Evolutionary conservation across 2,888 invertebrate species (phyloP), one percentile per base, ranked within the genome.

Genomic region (Acronicta leporina): DNA sequence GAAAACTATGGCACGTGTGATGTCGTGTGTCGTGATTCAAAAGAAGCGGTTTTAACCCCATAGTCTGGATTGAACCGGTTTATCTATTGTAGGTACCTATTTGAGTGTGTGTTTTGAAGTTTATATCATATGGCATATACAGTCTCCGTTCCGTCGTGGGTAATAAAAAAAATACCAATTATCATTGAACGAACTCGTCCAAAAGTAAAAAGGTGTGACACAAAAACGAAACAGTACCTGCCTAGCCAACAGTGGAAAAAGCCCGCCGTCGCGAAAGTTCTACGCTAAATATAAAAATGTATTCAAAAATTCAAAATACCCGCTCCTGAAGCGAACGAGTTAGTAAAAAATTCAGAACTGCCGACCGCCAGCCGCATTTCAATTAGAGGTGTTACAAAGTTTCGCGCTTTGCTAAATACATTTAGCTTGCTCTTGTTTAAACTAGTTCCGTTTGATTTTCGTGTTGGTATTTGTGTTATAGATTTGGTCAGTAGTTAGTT

Each of bases 321-420:
- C 41, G 49, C 46, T 54, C 44, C 45, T 52, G 55, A 27, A 56
- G 16, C 53, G 68, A 65, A 73, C 46, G 71, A 69, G 67, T 73
- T 72, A 46, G 62, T 80, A 69, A 80, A 80, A 79, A 79, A 79
- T 73, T 79, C 71, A 80, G 59, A 48, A 4, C 38, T 11, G 14
- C 42, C 49, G 33, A 30, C 61, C 51, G 50, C 56, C 63, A 15
- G 67, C 63, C 68, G 70, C 66, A 56, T 79, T 79, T 81, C 77
- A 81, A 81, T 80, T 81, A 75, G 63, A 60, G 46, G 48, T 49
- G 60, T 72, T 73, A 67, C 44, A 52, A 77, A 77, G 50, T 71
- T 80, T 40, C 44, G 44, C 63, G 43, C 14, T 42, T 63, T 49
- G 56, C 53, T 70, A 73, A 65, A 76, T 68, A 61, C 33, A 44